phyloP scores from a whole-genome alignment of 2,888 invertebrate species.

The Ectemnius cavifrons region DNA sequence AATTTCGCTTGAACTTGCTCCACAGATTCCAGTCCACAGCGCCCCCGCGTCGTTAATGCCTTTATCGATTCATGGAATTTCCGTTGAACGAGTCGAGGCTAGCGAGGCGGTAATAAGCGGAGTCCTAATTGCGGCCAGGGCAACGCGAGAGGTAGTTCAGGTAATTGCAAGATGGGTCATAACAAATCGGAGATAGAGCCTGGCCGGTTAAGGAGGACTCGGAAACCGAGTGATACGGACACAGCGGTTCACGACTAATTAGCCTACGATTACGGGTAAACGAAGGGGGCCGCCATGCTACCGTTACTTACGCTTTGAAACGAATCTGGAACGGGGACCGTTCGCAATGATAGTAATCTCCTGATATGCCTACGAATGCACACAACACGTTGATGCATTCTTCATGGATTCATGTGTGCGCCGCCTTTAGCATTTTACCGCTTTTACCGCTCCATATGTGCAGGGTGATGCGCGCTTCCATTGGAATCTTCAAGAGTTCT shows the following conservation, averaged over 20 bases:
- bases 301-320: slow-evolving; percentile 47
- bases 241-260: slow-evolving; percentile 42
- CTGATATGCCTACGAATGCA: slow-evolving; percentile 28
- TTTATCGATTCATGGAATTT: neutral
- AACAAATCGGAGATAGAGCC: slow-evolving; percentile 24
- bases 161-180: slow-evolving; percentile 3
- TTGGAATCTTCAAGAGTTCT: no score
- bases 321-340: slow-evolving; percentile 36
- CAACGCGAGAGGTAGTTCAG: neutral
- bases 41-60: neutral
- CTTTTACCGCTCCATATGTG: no score
- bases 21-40: no score
- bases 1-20: no score
- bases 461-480: no score
- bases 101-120: neutral
- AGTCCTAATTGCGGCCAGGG: neutral
- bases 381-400: slow-evolving; percentile 7
- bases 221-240: slow-evolving; percentile 12
- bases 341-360: slow-evolving; percentile 50
- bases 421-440: no score
- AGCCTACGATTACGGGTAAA: slow-evolving; percentile 41
- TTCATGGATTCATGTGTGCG: no score
- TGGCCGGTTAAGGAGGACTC: neutral
- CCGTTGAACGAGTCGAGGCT: neutral
- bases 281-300: slow-evolving; percentile 25